phyloP scores from a whole-genome alignment of 2,797 vertebrate species.

The Ispidina lecontei region DNA sequence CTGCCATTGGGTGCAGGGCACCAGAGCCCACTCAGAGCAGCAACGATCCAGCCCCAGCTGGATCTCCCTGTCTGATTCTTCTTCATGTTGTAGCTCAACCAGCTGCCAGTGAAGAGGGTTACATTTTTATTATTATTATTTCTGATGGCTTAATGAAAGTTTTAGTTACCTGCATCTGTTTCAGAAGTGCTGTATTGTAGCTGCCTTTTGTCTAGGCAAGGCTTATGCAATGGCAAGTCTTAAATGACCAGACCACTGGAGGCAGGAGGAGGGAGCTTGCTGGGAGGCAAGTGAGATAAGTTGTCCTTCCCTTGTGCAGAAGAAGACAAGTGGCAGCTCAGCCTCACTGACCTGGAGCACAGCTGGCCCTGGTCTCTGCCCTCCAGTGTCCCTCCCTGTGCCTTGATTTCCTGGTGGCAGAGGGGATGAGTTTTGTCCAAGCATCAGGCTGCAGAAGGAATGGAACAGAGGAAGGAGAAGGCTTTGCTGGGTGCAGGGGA shows the following conservation, averaged over 20 bases:
- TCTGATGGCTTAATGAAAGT: background rate
- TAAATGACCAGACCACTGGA: background rate
- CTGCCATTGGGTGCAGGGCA: background rate
- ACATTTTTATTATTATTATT: background rate
- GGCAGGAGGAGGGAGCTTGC: background rate
- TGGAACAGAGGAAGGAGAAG: background rate
- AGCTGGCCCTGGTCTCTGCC: background rate
- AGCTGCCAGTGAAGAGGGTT: background rate
- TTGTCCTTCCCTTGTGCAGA: background rate
- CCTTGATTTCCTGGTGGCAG: background rate
- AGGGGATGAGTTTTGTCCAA: background rate
- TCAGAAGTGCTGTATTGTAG: background rate
- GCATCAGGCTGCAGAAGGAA: background rate
- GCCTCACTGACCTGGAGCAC: accelerated
- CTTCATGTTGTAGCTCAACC: background rate
- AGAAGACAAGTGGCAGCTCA: background rate
- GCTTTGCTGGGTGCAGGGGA: background rate
- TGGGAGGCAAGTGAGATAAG: background rate
- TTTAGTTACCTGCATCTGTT: background rate
- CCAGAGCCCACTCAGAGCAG: background rate
- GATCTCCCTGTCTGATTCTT: background rate
- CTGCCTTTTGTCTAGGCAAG: background rate
- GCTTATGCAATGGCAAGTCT: background rate
- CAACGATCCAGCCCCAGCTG: background rate
- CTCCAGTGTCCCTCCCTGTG: background rate